Percentiles rank a stretch among this genome's conserved stretches.
Conservation (phyloP, 2,113 vertebrate genomes). For the Misgurnus mizolepis region DNA sequence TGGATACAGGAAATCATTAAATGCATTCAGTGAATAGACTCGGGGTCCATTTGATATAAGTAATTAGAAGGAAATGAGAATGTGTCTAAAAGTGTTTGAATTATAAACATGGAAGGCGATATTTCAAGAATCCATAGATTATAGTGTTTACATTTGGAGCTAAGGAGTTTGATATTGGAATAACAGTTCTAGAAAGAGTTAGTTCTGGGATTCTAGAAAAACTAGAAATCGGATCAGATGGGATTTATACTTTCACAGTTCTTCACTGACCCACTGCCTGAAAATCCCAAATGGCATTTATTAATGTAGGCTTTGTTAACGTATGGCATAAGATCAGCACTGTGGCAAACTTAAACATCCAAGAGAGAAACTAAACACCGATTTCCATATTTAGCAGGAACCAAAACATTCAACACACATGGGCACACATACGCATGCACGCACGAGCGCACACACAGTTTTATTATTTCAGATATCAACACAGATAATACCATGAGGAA, state of each 20-base stretch:
- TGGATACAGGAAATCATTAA: constrained; percentile 35
- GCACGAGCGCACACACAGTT: neutral
- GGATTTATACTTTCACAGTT: neutral
- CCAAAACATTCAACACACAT: neutral
- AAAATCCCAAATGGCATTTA: neutral
- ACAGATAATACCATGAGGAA: neutral
- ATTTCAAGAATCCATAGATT: constrained; percentile 31
- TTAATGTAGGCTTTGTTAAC: neutral
- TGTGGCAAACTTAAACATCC: neutral
- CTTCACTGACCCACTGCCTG: neutral
- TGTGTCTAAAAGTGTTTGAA: constrained; percentile 28
- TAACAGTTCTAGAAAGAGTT: neutral
- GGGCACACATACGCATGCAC: neutral
- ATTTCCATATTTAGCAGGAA: neutral
- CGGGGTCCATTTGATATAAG: constrained; percentile 28
- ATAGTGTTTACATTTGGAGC: constrained; percentile 8
- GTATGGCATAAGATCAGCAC: neutral
- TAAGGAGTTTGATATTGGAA: constrained; percentile 22
- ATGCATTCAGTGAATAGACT: constrained; percentile 13
- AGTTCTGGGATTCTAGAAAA: neutral
- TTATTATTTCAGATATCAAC: neutral
- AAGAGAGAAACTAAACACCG: neutral
- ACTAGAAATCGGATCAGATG: neutral
- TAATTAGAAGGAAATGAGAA: constrained; percentile 23
- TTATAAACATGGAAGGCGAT: constrained; percentile 29